Conservation (phyloP, 2,888 invertebrate genomes). For the Bombylius discolor region DNA sequence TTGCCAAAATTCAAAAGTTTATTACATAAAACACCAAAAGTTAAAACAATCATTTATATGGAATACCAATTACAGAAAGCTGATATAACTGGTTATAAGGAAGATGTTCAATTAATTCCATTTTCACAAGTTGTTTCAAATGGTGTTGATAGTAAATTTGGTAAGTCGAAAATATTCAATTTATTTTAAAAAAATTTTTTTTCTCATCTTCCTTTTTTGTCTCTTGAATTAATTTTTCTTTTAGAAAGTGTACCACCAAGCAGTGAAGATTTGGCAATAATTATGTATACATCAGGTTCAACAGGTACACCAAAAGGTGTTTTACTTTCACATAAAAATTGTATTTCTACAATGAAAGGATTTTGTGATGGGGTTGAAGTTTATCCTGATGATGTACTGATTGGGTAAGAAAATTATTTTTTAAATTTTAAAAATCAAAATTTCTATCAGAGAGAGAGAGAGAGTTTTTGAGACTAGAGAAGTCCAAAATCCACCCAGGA, state of each 20-base stretch:
- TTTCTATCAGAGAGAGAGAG: too few species aligned
- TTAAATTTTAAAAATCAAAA: too few species aligned
- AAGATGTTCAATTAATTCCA: slow-evolving; percentile 56
- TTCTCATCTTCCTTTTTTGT: not conserved
- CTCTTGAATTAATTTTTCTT: slow-evolving; percentile 16
- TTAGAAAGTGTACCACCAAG: slow-evolving; percentile 49
- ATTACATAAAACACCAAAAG: slow-evolving; percentile 54
- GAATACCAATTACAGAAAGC: slow-evolving; percentile 72
- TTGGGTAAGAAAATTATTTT: slow-evolving; percentile 44
- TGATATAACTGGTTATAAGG: slow-evolving; percentile 55
- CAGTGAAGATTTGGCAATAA: slow-evolving; percentile 75
- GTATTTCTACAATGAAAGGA: slow-evolving; percentile 64
- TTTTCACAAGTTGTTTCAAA: slow-evolving; percentile 56
- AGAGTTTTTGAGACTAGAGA: too few species aligned
- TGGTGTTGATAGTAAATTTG: slow-evolving; percentile 42
- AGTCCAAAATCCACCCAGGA: too few species aligned
- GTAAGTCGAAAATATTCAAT: slow-evolving; percentile 23
- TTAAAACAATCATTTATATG: slow-evolving; percentile 73
- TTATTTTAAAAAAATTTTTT: not conserved
- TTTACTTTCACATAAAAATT: slow-evolving; percentile 66
- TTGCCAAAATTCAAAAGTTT: slow-evolving; percentile 80
- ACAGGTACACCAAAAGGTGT: slow-evolving; percentile 93
- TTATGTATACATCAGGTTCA: slow-evolving; percentile 98
- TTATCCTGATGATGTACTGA: slow-evolving; percentile 63
- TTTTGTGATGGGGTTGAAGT: slow-evolving; percentile 68